Percentiles rank a stretch among this genome's conserved stretches.
These are phyloP conservation scores for Sebastes flavidus DNA, from an alignment of 2,797 vertebrate genomes.

Conservation along the genomic window DNA sequence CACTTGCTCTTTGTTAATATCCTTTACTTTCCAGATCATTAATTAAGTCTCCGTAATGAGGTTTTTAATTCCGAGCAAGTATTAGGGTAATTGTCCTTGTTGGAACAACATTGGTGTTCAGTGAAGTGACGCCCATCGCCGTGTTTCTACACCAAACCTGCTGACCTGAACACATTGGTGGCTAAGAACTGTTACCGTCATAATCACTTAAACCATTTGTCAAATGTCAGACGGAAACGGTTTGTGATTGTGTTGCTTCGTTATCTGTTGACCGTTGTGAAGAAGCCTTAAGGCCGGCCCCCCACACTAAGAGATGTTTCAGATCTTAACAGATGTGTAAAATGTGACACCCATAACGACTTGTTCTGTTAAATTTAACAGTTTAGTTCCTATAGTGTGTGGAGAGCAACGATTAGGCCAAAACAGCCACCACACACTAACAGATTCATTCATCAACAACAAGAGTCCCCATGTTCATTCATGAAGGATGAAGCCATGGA, in stretches of 20 bases:
- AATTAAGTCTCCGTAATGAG: slow-evolving; percentile 60
- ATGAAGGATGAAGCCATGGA: no score
- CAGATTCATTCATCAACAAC: no score
- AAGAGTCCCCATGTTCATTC: no score
- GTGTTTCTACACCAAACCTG: slow-evolving; percentile 37
- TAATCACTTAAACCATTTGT: slow-evolving; percentile 11
- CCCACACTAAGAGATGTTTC: no score
- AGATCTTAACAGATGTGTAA: no score
- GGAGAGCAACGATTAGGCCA: no score
- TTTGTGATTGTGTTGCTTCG: neutral
- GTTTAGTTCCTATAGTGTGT: no score
- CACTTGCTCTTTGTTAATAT: slow-evolving; percentile 50
- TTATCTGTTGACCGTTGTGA: neutral
- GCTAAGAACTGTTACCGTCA: neutral
- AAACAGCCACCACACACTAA: no score
- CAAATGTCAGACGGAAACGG: slow-evolving; percentile 6
- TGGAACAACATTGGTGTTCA: slow-evolving; percentile 42
- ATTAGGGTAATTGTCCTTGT: slow-evolving; percentile 61
- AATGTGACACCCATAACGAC: no score
- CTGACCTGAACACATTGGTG: slow-evolving; percentile 25
- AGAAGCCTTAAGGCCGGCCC: neutral
- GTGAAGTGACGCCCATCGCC: slow-evolving; percentile 42
- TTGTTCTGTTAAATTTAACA: no score
- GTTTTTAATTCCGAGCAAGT: slow-evolving; percentile 58
- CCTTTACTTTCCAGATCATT: slow-evolving; percentile 67